Evolutionary conservation across 2,113 vertebrate species (phyloP).

Genomic region (Pedetes capensis): DNA sequence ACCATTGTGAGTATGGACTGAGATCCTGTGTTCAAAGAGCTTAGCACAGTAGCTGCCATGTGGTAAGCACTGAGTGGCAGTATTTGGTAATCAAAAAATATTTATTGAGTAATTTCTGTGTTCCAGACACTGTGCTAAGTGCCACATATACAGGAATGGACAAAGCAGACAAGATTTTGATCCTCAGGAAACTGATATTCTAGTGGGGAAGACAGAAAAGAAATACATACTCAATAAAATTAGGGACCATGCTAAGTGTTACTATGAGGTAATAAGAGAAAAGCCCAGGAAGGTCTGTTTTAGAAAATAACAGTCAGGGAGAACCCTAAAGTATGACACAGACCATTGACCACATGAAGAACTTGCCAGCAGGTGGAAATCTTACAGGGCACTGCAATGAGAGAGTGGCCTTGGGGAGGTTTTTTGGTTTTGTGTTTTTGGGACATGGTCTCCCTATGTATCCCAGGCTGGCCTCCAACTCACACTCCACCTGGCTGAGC

Average conservation of each 20-base stretch:
- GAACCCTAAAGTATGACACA: not conserved
- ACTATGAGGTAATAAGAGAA: not conserved
- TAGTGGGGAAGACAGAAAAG: not conserved
- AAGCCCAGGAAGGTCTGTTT: not conserved
- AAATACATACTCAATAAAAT: not conserved
- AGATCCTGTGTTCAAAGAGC: not conserved
- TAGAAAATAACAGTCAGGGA: not conserved
- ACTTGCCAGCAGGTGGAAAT: not conserved
- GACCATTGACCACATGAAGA: not conserved
- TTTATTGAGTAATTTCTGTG: not conserved
- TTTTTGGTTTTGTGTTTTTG: not conserved
- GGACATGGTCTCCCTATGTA: not conserved
- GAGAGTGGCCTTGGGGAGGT: not conserved
- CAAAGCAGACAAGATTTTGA: not conserved
- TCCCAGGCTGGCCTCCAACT: not conserved
- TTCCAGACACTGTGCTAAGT: not conserved
- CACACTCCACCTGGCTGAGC: not conserved
- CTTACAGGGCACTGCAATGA: no score
- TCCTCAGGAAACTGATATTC: not conserved
- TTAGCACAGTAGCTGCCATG: not conserved
- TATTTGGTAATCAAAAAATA: not conserved
- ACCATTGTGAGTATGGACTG: not conserved
- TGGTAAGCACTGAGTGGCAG: not conserved
- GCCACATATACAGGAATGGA: not conserved
- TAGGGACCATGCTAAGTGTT: not conserved